Evolutionary conservation across 2,797 vertebrate species (phyloP), one percentile per base, ranked within the genome.

Genomic region (Coilia nasus): DNA sequence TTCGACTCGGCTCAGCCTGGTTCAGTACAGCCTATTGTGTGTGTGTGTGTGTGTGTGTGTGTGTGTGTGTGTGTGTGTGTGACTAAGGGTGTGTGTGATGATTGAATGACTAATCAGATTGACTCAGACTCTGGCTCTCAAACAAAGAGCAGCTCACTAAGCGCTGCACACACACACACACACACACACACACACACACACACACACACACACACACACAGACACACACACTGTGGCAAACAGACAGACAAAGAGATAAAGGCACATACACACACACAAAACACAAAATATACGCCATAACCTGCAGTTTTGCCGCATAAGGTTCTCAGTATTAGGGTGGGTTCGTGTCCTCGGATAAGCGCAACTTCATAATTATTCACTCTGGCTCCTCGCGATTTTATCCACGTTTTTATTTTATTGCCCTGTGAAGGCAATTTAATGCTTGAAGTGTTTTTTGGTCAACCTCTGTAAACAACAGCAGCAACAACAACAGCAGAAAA

Each of bases 361-460:
- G 47, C 12, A 12, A 50, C 47, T 12, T 50, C 3, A 5, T 62
- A n/a, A 62, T 62, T 62, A 62, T 62, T 67, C 62, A 14, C 23
- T 67, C 14, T 67, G 11, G 11, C 25, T 67, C 2, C 14, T 12
- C 25, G 14, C 0, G 62, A 23, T 67, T 28, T 67, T 23, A 62
- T 28, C 62, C 23, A 11, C 56, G 19, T 85, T 87, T 60, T 78
- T 31, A 78, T 83, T 88, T 83, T 87, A 83, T 85, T 82, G 83
- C 59, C 81, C 82, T 67, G 50, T 78, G 88, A 88, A 85, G 83
- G 85, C 86, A 88, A 87, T 89, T 87, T 84, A 85, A 85, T 54
- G 88, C 86, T 80, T 71, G 60, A 80, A 21, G 75, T 64, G 83
- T 62, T 87, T 82, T 82, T 82, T 31, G 83, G 81, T 86, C 84